A percentile compares a stretch with the other conserved stretches of the same genome.
Evolutionary conservation across 2,113 vertebrate species (phyloP).

Genomic region (Xyrauchen texanus): DNA sequence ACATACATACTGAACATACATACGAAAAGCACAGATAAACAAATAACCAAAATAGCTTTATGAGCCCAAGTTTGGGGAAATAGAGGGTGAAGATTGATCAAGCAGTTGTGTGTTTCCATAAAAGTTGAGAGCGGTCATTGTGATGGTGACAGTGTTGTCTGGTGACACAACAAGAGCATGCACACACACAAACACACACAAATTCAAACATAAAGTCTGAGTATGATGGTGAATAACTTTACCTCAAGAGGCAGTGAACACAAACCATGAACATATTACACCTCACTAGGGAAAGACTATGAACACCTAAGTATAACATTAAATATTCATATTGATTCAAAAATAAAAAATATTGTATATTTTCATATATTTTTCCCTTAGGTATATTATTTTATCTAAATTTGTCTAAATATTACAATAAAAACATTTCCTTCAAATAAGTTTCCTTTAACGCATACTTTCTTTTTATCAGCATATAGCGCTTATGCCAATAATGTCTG

Average conservation of each 20-base stretch:
- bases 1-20: slow-evolving; percentile 51
- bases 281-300: neutral
- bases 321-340: too few species aligned
- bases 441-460: slow-evolving; percentile 1
- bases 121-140: neutral
- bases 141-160: neutral
- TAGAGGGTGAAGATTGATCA: slow-evolving; percentile 20
- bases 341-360: too few species aligned
- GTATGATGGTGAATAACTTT: neutral
- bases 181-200: neutral
- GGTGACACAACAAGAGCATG: slow-evolving; percentile 18
- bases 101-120: slow-evolving; percentile 8
- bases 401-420: too few species aligned
- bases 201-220: neutral
- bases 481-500: slow-evolving; percentile 61
- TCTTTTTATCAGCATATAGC: slow-evolving; percentile 46
- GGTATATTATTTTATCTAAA: too few species aligned
- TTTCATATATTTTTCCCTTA: too few species aligned
- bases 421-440: too few species aligned
- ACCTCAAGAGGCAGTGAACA: slow-evolving; percentile 54
- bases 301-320: neutral
- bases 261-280: neutral
- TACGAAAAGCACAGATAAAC: slow-evolving; percentile 46
- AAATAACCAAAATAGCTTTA: slow-evolving; percentile 27
- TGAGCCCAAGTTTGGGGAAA: neutral